Evolutionary conservation across 2,888 invertebrate species (phyloP).

Genomic region (Lingula anatina): DNA sequence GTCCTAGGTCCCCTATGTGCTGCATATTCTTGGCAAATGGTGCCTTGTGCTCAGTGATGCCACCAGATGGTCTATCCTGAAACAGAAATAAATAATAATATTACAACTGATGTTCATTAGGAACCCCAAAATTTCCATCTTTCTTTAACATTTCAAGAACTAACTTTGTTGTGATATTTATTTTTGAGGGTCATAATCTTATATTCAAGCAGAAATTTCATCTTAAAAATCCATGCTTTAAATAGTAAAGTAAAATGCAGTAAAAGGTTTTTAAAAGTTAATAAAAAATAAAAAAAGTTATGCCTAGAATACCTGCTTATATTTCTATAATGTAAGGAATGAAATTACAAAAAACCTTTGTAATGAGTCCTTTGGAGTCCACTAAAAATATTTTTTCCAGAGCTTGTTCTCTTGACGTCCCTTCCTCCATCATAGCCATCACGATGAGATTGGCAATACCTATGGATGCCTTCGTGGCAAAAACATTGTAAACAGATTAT

Average conservation of each 20-base stretch:
- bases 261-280: no score
- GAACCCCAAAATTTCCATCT: no score
- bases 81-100: constrained; percentile 1
- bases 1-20: constrained; percentile 67
- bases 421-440: constrained; percentile 80
- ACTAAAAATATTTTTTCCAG: constrained; percentile 82
- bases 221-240: no score
- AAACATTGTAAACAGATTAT: no score
- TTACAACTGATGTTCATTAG: background rate
- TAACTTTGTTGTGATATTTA: no score
- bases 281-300: no score
- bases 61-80: constrained; percentile 70
- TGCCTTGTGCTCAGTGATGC: constrained; percentile 61
- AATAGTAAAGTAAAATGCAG: no score
- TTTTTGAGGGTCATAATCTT: no score
- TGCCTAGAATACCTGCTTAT: no score
- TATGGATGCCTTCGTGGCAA: constrained; percentile 68
- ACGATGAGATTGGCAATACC: constrained; percentile 88
- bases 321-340: no score
- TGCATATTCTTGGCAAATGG: constrained; percentile 71
- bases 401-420: constrained; percentile 69
- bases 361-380: constrained; percentile 85
- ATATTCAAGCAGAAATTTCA: no score
- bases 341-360: no score
- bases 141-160: background rate